phyloP scores from a whole-genome alignment of 2,113 vertebrate genomes.

The Ibidorhyncha struthersii region DNA sequence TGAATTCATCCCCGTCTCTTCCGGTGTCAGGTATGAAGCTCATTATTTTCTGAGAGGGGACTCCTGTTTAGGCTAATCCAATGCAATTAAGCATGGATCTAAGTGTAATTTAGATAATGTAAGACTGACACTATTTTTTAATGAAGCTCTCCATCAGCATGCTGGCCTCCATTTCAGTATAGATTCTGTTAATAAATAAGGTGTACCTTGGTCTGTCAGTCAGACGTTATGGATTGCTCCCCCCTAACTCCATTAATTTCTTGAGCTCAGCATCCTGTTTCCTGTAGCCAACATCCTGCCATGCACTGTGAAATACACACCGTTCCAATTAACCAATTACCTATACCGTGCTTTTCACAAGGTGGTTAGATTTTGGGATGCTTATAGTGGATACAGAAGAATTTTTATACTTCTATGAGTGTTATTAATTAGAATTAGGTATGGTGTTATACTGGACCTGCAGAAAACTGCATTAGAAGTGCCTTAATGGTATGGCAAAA shows the following conservation, averaged over 20 bases:
- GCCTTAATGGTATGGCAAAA: not conserved
- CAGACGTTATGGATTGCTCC: not conserved
- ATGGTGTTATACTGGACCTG: rapidly evolving
- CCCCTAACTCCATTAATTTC: not conserved
- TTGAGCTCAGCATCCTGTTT: not conserved
- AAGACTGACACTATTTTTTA: not conserved
- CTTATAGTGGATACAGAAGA: not conserved
- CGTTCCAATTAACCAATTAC: not conserved
- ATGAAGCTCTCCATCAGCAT: conserved; percentile 7
- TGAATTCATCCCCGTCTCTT: not conserved
- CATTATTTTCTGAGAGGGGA: conserved; percentile 16
- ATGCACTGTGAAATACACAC: not conserved
- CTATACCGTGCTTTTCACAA: not conserved
- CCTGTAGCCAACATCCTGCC: not conserved
- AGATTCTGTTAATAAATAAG: not conserved
- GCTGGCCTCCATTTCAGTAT: not conserved
- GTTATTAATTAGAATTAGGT: not conserved
- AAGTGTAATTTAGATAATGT: conserved; percentile 1
- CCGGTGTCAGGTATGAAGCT: not conserved
- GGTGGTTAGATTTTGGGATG: not conserved
- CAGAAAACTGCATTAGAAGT: not conserved
- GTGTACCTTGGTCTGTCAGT: not conserved
- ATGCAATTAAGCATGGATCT: conserved; percentile 2
- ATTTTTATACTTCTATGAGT: not conserved
- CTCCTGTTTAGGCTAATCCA: conserved; percentile 19